Percentiles rank a stretch among this genome's conserved stretches.
These are phyloP conservation scores for Macroglossus sobrinus DNA, from an alignment of 2,113 vertebrate genomes.

Conservation along the genomic window DNA sequence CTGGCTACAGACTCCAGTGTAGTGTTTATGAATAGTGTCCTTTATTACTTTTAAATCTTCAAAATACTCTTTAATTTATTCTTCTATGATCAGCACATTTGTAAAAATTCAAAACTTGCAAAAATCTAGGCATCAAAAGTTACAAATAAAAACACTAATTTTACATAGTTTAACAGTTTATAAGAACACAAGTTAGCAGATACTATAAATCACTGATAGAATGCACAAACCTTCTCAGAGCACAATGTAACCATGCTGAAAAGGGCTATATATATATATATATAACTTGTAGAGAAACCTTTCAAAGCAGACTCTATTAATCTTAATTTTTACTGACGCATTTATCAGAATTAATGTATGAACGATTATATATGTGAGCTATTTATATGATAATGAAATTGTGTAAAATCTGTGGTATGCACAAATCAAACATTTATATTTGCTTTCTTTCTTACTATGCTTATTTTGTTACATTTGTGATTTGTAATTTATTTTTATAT, in stretches of 20 bases:
- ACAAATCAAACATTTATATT: constrained; percentile 79
- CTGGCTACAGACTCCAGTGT: constrained; percentile 5
- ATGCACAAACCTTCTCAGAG: constrained; percentile 69
- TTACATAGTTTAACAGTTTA: constrained; percentile 73
- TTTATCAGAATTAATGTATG: constrained; percentile 82
- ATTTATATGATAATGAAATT: constrained; percentile 86
- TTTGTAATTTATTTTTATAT: constrained; percentile 81
- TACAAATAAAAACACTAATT: constrained; percentile 68
- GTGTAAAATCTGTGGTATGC: constrained; percentile 76
- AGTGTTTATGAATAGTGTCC: constrained; percentile 56
- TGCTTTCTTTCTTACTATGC: constrained; percentile 73
- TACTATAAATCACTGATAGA: constrained; percentile 77
- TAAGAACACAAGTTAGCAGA: constrained; percentile 80
- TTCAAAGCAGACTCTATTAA: constrained; percentile 79
- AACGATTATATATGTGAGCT: constrained; percentile 81
- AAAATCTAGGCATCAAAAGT: constrained; percentile 70
- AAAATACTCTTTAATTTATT: constrained; percentile 46
- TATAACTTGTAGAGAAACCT: constrained; percentile 75
- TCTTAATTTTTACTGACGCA: constrained; percentile 84
- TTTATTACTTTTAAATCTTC: constrained; percentile 56
- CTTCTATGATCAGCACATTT: constrained; percentile 30
- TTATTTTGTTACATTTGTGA: constrained; percentile 75
- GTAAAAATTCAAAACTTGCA: constrained; percentile 53
- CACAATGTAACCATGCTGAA: constrained; percentile 77
- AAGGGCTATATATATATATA: constrained; percentile 67